Evolutionary conservation across 2,113 vertebrate genomes (phyloP).

Genomic region (Strix uralensis): DNA sequence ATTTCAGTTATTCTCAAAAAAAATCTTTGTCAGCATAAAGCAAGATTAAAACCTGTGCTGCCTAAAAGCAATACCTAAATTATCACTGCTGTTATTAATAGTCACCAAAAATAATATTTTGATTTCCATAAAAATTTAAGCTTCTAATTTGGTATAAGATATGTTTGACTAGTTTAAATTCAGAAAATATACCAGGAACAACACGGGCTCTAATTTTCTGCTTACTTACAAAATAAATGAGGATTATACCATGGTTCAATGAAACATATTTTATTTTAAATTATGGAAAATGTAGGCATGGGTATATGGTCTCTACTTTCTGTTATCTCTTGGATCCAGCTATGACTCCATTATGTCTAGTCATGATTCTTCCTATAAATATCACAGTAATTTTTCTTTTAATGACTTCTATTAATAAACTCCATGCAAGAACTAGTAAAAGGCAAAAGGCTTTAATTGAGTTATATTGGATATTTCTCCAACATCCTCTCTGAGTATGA

Average conservation of each 20-base stretch:
- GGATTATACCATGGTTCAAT: background rate
- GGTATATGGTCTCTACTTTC: slow-evolving; percentile 20
- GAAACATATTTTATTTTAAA: slow-evolving; percentile 20
- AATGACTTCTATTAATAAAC: slow-evolving; percentile 68
- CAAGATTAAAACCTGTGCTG: background rate
- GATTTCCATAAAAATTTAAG: background rate
- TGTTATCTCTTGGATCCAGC: slow-evolving; percentile 39
- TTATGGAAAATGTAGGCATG: background rate
- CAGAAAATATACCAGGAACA: background rate
- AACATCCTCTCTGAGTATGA: slow-evolving; percentile 4
- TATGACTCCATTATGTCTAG: slow-evolving; percentile 56
- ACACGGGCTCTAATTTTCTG: background rate
- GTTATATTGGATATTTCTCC: slow-evolving; percentile 44
- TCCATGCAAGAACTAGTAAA: slow-evolving; percentile 29
- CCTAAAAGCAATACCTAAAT: background rate
- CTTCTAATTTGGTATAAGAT: background rate
- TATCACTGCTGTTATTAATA: background rate
- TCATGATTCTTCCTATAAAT: slow-evolving; percentile 65
- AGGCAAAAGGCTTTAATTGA: slow-evolving; percentile 55
- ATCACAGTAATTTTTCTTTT: slow-evolving; percentile 60
- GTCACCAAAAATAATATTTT: background rate
- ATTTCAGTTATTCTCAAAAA: background rate
- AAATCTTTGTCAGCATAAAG: background rate
- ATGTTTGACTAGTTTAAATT: background rate
- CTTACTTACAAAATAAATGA: background rate